A percentile compares a stretch with the other conserved stretches of the same genome.
phyloP scores from a whole-genome alignment of 2,888 invertebrate genomes.

The Rosalia funebris region DNA sequence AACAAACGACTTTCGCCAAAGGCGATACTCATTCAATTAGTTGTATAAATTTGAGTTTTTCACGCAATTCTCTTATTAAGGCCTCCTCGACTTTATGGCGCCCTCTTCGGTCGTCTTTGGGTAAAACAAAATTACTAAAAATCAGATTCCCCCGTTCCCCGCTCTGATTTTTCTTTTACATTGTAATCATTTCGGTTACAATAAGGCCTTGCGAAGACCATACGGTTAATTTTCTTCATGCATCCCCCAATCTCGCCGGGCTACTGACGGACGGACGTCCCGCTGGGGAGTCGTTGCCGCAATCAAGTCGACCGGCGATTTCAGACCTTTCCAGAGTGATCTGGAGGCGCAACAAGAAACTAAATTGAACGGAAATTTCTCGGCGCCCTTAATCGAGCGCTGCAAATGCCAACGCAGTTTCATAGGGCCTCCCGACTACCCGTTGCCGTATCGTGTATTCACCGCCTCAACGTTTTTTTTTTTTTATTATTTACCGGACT shows the following conservation, averaged over 20 bases:
- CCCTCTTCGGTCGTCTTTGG: too few species aligned
- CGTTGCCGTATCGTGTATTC: slow-evolving; percentile 20
- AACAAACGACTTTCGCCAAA: too few species aligned
- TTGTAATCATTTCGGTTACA: too few species aligned
- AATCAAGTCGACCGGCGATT: background rate
- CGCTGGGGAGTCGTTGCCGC: slow-evolving; percentile 12
- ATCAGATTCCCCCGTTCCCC: too few species aligned
- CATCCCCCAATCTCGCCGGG: background rate
- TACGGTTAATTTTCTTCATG: background rate
- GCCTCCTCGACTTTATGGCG: too few species aligned
- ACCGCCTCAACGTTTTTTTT: slow-evolving; percentile 8
- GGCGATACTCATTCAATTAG: too few species aligned
- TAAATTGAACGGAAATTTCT: slow-evolving; percentile 61
- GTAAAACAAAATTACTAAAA: too few species aligned
- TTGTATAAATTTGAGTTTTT: too few species aligned
- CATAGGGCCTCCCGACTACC: slow-evolving; percentile 37
- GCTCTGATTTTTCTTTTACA: too few species aligned
- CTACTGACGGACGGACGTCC: background rate
- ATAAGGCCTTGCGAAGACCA: too few species aligned
- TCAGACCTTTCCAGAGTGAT: slow-evolving; percentile 42
- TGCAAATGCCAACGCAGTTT: slow-evolving; percentile 55
- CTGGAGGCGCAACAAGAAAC: slow-evolving; percentile 59
- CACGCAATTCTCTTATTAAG: too few species aligned
- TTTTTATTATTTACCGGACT: slow-evolving; percentile 36
- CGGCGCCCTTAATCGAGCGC: slow-evolving; percentile 57